Evolutionary conservation across 2,113 vertebrate species (phyloP).

Genomic region (Crocuta crocuta): DNA sequence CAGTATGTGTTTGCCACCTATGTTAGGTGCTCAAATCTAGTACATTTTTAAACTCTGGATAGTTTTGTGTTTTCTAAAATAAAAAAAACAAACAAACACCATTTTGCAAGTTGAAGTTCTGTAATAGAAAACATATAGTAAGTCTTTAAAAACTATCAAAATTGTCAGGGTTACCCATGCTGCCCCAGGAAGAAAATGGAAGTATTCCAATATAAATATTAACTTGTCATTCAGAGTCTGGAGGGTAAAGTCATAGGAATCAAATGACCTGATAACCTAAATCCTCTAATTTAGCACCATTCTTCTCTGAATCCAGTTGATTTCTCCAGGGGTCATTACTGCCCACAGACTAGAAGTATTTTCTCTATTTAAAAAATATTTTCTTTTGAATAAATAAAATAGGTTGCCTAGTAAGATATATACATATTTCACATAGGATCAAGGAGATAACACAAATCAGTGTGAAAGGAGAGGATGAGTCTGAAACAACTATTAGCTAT

Average conservation of each 20-base stretch:
- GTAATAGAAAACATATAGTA: neutral
- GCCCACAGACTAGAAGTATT: neutral
- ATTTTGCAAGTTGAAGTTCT: conserved; percentile 27
- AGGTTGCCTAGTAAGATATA: neutral
- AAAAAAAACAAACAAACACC: neutral
- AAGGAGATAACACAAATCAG: neutral
- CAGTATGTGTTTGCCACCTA: neutral
- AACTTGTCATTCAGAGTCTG: neutral
- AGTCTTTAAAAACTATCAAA: conserved; percentile 5
- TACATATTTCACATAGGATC: neutral
- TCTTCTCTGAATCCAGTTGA: neutral
- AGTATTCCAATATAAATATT: conserved; percentile 1
- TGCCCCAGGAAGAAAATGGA: neutral
- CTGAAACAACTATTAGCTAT: neutral
- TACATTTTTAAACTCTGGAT: neutral
- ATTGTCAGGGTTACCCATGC: neutral
- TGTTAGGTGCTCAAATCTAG: neutral
- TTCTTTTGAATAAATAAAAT: conserved; percentile 41
- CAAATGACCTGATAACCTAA: neutral
- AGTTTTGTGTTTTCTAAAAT: neutral
- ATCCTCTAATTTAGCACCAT: neutral
- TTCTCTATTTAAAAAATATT: neutral
- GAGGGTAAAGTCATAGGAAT: neutral
- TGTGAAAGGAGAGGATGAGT: neutral
- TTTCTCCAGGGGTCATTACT: neutral